Evolutionary conservation across 1,140 invertebrate genomes (phyloP), one percentile per base, ranked within the genome.

Genomic region (Diachasmimorpha longicaudata): DNA sequence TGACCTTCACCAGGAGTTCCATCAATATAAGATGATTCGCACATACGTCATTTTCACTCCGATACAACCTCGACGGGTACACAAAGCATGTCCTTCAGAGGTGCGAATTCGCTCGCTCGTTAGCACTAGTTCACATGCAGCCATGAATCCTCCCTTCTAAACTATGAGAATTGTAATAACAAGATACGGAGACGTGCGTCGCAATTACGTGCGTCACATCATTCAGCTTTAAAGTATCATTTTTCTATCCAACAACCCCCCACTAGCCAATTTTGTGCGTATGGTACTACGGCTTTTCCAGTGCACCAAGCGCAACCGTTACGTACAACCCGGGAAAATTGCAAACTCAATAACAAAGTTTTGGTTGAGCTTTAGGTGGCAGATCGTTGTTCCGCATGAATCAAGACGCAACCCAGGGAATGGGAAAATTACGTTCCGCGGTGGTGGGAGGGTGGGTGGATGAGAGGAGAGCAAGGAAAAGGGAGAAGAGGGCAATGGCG

Each of bases 61-160:
- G 46, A 37, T 14, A 11, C 23, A 76, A 63, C 58, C 23, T 79
- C 67, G 14, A 74, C 75, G 46, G 16, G 52, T 39, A n/a, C 42
- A 79, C 75, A 79, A 79, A 72, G 72, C 21, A 71, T 67, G 68
- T 70, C 78, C 76, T 79, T 70, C 0, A 68, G 46, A 75, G 55
- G 70, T 72, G 73, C 37, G 75, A 79, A 79, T 79, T 79, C 70
- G 66, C 78, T 77, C 58, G 75, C 78, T 79, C 75, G 72, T 79
- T 79, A 79, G 75, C 58, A 13, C 23, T 68, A 67, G 44, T 71
- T 72, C 73, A 75, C 72, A 72, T 44, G 71, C 72, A 79, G 69
- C 75, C 75, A 77, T 77, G 75, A 72, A 70, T 6, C 21, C 42
- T 44, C 68, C 69, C 48, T 36, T 55, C 72, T 55, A 75, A 25